Conservation (phyloP, 1,140 invertebrate species). For the Drosophila obscura region DNA sequence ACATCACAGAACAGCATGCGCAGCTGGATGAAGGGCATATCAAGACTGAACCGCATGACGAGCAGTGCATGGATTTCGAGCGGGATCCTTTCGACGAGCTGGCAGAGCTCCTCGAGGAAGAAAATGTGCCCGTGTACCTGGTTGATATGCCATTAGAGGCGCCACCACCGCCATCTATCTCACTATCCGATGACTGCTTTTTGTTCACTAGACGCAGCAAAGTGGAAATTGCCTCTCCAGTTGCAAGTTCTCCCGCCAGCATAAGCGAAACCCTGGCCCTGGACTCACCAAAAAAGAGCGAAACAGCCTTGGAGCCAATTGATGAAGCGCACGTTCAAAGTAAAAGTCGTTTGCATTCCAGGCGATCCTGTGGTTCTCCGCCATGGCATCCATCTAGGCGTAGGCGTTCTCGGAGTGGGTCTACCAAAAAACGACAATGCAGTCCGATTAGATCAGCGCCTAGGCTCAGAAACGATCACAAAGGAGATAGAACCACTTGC, state of each 20-base stretch:
- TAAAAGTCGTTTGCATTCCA: background rate
- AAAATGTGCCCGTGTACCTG: background rate
- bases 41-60: conserved; percentile 4
- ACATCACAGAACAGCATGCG: background rate
- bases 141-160: background rate
- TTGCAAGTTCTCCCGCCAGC: background rate
- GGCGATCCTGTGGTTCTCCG: too few relatives aligned
- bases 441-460: too few relatives aligned
- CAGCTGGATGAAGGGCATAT: background rate
- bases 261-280: background rate
- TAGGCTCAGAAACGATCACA: too few relatives aligned
- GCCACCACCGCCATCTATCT: conserved; percentile 28
- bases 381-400: too few relatives aligned
- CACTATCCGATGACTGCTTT: conserved; percentile 17
- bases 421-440: too few relatives aligned
- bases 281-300: too few relatives aligned
- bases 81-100: conserved; percentile 27
- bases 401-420: too few relatives aligned
- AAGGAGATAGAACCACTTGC: background rate
- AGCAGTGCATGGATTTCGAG: conserved; percentile 3
- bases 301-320: too few relatives aligned
- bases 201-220: conserved; percentile 28
- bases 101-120: conserved; percentile 16
- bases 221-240: too few relatives aligned
- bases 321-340: too few relatives aligned